Conservation (phyloP, 1,140 invertebrate genomes). For the Aethina tumida region DNA sequence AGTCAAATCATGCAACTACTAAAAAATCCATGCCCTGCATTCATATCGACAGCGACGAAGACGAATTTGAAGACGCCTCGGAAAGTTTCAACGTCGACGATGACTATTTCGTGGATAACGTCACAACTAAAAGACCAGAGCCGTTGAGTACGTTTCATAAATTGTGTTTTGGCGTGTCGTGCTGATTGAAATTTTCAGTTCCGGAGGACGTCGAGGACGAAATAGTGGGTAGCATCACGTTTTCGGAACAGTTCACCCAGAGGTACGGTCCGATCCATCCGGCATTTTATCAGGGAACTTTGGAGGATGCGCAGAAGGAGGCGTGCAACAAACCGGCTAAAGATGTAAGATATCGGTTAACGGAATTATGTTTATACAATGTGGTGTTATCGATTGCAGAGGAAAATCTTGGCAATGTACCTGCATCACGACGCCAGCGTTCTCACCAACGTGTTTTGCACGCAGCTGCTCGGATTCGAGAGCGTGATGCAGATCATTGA, state of each 20-base stretch:
- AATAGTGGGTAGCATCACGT: slow-evolving; percentile 73
- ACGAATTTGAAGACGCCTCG: slow-evolving; percentile 76
- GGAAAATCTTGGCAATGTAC: slow-evolving; percentile 85
- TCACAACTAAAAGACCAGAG: slow-evolving; percentile 56
- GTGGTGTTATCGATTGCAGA: slow-evolving; percentile 47
- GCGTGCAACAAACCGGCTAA: slow-evolving; percentile 76
- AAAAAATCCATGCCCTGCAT: slow-evolving; percentile 20
- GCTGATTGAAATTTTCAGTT: slow-evolving; percentile 47
- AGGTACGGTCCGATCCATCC: slow-evolving; percentile 76
- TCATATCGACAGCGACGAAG: slow-evolving; percentile 51
- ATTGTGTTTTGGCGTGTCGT: neutral
- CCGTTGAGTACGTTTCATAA: slow-evolving; percentile 61
- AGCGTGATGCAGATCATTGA: slow-evolving; percentile 77
- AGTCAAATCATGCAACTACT: slow-evolving; percentile 20
- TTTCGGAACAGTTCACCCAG: slow-evolving; percentile 72
- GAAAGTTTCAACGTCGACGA: slow-evolving; percentile 74
- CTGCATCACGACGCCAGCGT: slow-evolving; percentile 91
- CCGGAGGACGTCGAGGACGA: slow-evolving; percentile 80
- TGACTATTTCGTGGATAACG: slow-evolving; percentile 74
- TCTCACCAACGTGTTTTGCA: slow-evolving; percentile 91
- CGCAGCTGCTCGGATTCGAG: slow-evolving; percentile 82
- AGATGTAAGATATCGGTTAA: slow-evolving; percentile 54
- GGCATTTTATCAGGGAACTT: slow-evolving; percentile 79
- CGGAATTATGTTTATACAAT: neutral
- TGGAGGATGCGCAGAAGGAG: slow-evolving; percentile 83